phyloP scores from a whole-genome alignment of 2,888 invertebrate genomes.

The Cryptocephalus moraei region DNA sequence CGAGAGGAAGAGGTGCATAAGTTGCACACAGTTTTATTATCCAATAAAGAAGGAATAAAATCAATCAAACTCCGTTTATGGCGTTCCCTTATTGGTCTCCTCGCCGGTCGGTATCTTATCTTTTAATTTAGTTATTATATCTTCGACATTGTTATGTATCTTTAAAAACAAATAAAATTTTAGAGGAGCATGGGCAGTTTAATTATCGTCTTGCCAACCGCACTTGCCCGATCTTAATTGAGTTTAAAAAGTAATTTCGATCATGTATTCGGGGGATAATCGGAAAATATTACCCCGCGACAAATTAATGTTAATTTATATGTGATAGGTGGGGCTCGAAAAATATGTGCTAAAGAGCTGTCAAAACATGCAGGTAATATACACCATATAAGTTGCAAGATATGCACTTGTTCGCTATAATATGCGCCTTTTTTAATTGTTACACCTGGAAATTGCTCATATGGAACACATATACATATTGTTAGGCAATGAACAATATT shows the following conservation, averaged over 20 bases:
- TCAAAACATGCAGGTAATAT: too few relatives aligned
- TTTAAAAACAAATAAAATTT: background rate
- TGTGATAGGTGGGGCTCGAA: too few relatives aligned
- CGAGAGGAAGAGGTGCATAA: too few relatives aligned
- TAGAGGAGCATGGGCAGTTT: too few relatives aligned
- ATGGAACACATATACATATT: background rate
- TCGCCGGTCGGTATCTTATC: conserved; percentile 4
- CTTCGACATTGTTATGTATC: conserved; percentile 3
- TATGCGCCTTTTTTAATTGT: background rate
- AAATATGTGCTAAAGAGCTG: too few relatives aligned
- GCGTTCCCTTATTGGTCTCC: conserved; percentile 1
- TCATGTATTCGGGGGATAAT: too few relatives aligned
- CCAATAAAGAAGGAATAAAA: conserved; percentile 9
- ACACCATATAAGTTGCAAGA: too few relatives aligned
- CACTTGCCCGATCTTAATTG: too few relatives aligned
- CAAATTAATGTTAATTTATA: too few relatives aligned
- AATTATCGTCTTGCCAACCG: too few relatives aligned
- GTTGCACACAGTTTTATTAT: conserved; percentile 1
- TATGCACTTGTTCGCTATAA: background rate
- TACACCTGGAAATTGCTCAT: background rate
- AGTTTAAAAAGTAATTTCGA: too few relatives aligned
- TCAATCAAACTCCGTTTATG: conserved; percentile 6
- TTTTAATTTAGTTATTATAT: conserved; percentile 7
- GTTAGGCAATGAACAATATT: background rate
- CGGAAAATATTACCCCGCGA: too few relatives aligned